phyloP scores from a whole-genome alignment of 2,888 invertebrate species.

The Agrochola circellaris region DNA sequence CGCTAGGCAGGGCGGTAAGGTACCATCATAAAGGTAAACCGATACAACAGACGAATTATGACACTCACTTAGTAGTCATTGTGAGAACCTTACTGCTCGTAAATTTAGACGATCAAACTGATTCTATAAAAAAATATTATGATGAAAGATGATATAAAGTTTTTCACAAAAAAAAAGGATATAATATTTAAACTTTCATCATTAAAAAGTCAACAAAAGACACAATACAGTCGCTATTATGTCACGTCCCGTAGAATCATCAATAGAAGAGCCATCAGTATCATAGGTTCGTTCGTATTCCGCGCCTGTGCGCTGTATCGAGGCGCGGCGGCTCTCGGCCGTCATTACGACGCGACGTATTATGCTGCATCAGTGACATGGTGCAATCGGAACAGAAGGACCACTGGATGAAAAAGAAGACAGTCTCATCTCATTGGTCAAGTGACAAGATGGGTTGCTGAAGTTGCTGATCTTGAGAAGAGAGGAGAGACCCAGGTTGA shows the following conservation, averaged over 20 bases:
- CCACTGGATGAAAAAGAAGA: neutral
- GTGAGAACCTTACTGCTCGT: neutral
- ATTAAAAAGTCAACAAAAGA: slow-evolving; percentile 16
- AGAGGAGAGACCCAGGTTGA: neutral
- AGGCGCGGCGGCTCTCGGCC: neutral
- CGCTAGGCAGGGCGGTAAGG: neutral
- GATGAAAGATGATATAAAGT: neutral
- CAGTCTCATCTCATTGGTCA: no score
- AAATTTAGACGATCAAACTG: neutral
- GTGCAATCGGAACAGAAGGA: neutral
- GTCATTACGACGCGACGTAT: slow-evolving; percentile 29
- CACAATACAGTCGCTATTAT: neutral
- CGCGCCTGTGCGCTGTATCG: neutral
- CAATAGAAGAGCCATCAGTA: slow-evolving; percentile 18
- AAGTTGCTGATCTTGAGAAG: neutral
- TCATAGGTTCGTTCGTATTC: neutral
- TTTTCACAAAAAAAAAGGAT: neutral
- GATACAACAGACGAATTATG: neutral
- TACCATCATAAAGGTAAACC: neutral
- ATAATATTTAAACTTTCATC: neutral
- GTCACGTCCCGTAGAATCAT: neutral
- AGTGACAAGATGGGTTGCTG: neutral
- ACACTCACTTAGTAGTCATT: no score
- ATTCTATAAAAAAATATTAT: neutral
- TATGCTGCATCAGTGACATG: neutral